A percentile compares a stretch with the other conserved stretches of the same genome.
Conservation (phyloP, 2,888 invertebrate species). For the Scaptomyza tumidula region DNA sequence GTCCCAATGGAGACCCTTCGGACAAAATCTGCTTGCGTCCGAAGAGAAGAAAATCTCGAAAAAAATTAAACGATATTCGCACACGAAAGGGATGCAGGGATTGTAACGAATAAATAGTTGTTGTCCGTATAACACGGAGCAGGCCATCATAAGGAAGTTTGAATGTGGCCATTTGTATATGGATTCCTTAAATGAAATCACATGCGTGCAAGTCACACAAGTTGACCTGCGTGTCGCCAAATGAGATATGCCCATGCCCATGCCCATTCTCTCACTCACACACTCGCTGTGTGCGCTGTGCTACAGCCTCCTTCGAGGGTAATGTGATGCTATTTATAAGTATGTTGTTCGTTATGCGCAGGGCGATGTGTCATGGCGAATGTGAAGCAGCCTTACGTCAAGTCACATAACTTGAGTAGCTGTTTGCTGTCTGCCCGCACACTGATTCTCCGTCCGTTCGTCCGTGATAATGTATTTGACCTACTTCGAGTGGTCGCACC, state of each 20-base stretch:
- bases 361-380: constrained; percentile 61
- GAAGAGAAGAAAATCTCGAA: not conserved
- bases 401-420: constrained; percentile 28
- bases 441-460: constrained; percentile 20
- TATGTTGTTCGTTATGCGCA: constrained; percentile 55
- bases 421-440: constrained; percentile 13
- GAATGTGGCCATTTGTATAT: constrained; percentile 62
- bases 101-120: constrained; percentile 12
- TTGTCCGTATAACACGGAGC: not conserved
- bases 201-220: constrained; percentile 46
- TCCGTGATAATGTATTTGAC: constrained; percentile 54
- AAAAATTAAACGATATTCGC: constrained; percentile 42
- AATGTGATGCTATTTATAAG: constrained; percentile 60
- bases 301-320: not conserved
- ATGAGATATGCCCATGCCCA: constrained; percentile 27
- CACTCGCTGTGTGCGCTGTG: not conserved
- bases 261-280: constrained; percentile 4
- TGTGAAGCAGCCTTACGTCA: constrained; percentile 22
- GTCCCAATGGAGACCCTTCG: constrained; percentile 29
- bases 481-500: constrained; percentile 48
- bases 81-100: constrained; percentile 18
- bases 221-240: constrained; percentile 38
- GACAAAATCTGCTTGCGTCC: constrained; percentile 27
- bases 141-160: constrained; percentile 44
- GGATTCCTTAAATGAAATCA: constrained; percentile 58